Base-by-base conservation (phyloP, 1,140 invertebrate genomes). In the Pseudomyrmex flavicornis region DNA sequence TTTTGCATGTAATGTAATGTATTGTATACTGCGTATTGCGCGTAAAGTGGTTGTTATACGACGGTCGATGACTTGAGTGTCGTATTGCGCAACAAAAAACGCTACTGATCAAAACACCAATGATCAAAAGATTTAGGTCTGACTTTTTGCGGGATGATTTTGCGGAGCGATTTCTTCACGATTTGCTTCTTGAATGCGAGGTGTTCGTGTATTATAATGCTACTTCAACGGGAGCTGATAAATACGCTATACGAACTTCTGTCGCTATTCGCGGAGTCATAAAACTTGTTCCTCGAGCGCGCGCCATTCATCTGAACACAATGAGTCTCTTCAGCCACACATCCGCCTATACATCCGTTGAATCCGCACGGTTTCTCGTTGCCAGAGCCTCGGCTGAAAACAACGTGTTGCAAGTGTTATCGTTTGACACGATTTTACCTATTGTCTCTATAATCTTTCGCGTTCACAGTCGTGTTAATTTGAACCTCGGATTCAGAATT, bases 251-350 rank as follows among this genome's bases (percentile, higher is more conserved):
- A 1, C 59, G 22, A 75, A 75, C 73, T 75, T 75, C 73, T 75
- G 22, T 54, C 35, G 12, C 17, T 59, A 22, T 74, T 54, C 74
- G 35, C 52, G 9, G 17, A 73, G 22, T 50, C 68, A 73, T 59
- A 82, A 73, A 82, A 73, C 79, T 82, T 82, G 79, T 73, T 82
- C 9, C n/a, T 22, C 58, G 65, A 75, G 15, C n/a, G 61, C 26
- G 7, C 26, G 35, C 46, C 48, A 76, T 76, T 76, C 73, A 63
- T 7, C 46, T 54, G 56, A 65, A 17, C 48, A 76, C 61, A 75
- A 75, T 63, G 73, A 65, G 15, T 46, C 15, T 76, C 73, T 63
- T 15, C 59, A 63, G 73, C 59, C 48, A 46, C 52, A 20, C 46
- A 35, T 63, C 73, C 46, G 59, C 56, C 26, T 22, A 9, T 17